Conservation (phyloP, 2,888 invertebrate genomes). For the Leptopilina syphax region DNA sequence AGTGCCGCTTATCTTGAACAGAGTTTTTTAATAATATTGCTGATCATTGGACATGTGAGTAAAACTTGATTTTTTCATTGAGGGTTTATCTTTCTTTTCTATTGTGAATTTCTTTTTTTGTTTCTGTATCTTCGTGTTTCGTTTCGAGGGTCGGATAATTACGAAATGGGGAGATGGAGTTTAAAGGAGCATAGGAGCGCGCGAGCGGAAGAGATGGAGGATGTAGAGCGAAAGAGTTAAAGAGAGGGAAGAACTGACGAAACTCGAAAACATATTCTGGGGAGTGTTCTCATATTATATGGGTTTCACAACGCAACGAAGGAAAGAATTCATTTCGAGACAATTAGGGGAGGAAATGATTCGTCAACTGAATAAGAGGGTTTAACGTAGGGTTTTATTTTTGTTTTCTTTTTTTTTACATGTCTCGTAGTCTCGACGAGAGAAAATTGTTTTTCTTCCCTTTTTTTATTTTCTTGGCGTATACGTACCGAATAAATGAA, state of each 20-base stretch:
- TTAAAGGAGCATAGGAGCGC: neutral
- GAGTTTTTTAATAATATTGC: conserved; percentile 54
- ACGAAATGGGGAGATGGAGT: neutral
- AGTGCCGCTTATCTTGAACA: conserved; percentile 50
- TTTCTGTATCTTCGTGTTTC: no score
- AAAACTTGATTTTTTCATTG: neutral
- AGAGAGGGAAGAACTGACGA: neutral
- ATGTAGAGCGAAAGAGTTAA: conserved; percentile 22
- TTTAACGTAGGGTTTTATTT: neutral
- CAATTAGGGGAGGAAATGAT: conserved; percentile 12
- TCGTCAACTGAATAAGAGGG: conserved; percentile 2
- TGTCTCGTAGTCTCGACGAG: no score
- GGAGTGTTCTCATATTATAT: conserved; percentile 7
- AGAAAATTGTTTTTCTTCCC: no score
- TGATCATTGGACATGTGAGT: conserved; percentile 60
- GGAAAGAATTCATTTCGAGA: conserved; percentile 10
- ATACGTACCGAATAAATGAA: no score
- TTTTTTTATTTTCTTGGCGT: no score
- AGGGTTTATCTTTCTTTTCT: neutral
- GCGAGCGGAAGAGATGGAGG: conserved; percentile 23
- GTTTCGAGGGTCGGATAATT: no score
- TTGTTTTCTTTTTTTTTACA: neutral
- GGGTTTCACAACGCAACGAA: neutral
- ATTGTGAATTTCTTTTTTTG: no score
- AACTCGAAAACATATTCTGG: conserved; percentile 29